These are phyloP conservation scores for Apteryx mantelli DNA, from an alignment of 2,113 vertebrate genomes.

Conservation along the genomic window DNA sequence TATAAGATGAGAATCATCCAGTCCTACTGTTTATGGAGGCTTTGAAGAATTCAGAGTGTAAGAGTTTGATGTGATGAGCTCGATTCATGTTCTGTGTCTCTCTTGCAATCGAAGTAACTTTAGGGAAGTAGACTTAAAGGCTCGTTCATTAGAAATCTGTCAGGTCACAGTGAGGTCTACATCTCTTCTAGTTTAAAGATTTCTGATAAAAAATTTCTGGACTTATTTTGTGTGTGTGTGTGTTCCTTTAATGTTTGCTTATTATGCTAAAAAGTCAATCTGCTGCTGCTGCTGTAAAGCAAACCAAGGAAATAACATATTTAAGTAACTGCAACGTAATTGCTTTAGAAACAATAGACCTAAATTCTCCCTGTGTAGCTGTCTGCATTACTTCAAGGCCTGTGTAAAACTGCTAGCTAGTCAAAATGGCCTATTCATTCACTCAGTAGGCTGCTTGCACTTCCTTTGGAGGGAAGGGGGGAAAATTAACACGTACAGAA, in stretches of 20 bases:
- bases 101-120: background rate
- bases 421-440: background rate
- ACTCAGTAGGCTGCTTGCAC: fast-evolving
- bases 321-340: background rate
- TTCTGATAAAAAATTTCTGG: background rate
- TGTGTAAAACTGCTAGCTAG: background rate
- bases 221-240: background rate
- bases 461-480: fast-evolving
- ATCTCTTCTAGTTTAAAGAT: background rate
- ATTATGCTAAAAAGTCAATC: background rate
- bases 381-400: background rate
- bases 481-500: background rate
- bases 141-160: background rate
- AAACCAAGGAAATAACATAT: background rate
- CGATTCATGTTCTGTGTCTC: background rate
- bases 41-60: background rate
- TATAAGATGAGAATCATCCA: background rate
- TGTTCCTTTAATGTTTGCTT: background rate
- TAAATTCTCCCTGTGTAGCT: background rate
- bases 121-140: background rate
- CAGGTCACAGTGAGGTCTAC: background rate
- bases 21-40: background rate
- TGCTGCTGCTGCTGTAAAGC: background rate
- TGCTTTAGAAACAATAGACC: background rate
- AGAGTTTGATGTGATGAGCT: background rate